Conservation (phyloP, 2,888 invertebrate genomes). For the Netelia inedita region DNA sequence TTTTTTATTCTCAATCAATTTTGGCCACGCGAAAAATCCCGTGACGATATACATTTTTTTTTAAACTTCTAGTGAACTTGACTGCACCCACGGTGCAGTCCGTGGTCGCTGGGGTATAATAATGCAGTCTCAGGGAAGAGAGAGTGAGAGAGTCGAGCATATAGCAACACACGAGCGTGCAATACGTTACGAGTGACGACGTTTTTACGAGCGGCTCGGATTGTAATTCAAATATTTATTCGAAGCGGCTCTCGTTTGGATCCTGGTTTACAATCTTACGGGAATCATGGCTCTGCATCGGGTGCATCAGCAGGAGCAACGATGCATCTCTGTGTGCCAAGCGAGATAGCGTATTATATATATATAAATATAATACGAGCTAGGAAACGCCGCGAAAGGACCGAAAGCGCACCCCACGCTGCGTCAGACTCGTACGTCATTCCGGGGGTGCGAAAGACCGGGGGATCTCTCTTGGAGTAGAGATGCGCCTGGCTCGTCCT, state of each 20-base stretch:
- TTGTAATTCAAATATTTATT: conserved; percentile 83
- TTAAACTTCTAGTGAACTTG: conserved; percentile 2
- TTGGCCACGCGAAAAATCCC: conserved; percentile 1
- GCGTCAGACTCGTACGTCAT: conserved; percentile 83
- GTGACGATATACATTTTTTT: not conserved
- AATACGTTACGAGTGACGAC: conserved; percentile 82
- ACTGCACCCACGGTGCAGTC: conserved; percentile 38
- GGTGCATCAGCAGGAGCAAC: conserved; percentile 56
- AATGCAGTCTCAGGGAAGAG: conserved; percentile 3
- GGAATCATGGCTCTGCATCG: conserved; percentile 65
- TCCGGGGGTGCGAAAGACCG: conserved; percentile 78
- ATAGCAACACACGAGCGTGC: conserved; percentile 58
- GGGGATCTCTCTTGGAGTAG: conserved; percentile 58
- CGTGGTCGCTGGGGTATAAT: conserved; percentile 49
- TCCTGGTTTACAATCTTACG: conserved; percentile 75
- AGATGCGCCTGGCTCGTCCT: conserved; percentile 68
- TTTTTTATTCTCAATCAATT: conserved; percentile 1
- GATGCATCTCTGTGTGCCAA: conserved; percentile 30
- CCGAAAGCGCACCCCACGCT: conserved; percentile 75
- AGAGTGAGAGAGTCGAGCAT: conserved; percentile 4
- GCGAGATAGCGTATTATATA: not conserved
- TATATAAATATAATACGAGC: conserved; percentile 6
- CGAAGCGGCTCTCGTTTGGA: conserved; percentile 75
- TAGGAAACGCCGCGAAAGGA: conserved; percentile 60
- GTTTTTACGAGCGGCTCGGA: conserved; percentile 82